Conservation (phyloP, 1,140 invertebrate genomes). For the Papilio polyxenes region DNA sequence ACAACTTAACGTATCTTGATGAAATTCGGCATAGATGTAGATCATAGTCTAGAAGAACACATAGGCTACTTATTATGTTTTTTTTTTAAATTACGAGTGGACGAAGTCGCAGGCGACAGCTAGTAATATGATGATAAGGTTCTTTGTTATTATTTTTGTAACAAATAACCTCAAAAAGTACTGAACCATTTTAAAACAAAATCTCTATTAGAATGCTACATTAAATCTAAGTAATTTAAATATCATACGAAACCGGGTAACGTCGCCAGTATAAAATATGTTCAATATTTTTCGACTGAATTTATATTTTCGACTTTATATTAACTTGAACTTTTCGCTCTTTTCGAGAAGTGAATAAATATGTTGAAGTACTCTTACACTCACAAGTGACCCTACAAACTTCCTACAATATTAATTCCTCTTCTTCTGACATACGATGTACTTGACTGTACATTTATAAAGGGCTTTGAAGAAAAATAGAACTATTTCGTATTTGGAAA, state of each 20-base stretch:
- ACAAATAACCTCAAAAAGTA: too few species aligned
- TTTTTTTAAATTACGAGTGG: too few species aligned
- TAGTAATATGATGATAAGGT: too few species aligned
- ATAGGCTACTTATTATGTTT: too few species aligned
- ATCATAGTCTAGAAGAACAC: too few species aligned
- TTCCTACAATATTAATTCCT: slow-evolving; percentile 34
- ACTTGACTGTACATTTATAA: slow-evolving; percentile 12
- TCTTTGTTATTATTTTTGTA: too few species aligned
- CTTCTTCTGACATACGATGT: slow-evolving; percentile 15
- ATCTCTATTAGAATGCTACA: too few species aligned
- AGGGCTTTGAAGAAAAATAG: not conserved
- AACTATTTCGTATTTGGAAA: not conserved
- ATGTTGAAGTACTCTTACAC: slow-evolving; percentile 5
- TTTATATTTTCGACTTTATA: slow-evolving; percentile 11
- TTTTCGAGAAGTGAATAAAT: slow-evolving; percentile 30
- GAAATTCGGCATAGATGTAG: too few species aligned
- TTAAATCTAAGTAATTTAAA: too few species aligned
- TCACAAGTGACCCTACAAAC: slow-evolving; percentile 18
- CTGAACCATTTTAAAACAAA: too few species aligned
- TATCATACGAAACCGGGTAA: not conserved
- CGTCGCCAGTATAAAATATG: not conserved
- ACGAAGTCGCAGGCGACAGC: too few species aligned
- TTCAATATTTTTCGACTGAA: not conserved
- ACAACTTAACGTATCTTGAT: too few species aligned
- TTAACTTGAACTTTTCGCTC: slow-evolving; percentile 14